A percentile compares a stretch with the other conserved stretches of the same genome.
phyloP scores from a whole-genome alignment of 2,797 vertebrate genomes.

The Pogonophryne albipinna region DNA sequence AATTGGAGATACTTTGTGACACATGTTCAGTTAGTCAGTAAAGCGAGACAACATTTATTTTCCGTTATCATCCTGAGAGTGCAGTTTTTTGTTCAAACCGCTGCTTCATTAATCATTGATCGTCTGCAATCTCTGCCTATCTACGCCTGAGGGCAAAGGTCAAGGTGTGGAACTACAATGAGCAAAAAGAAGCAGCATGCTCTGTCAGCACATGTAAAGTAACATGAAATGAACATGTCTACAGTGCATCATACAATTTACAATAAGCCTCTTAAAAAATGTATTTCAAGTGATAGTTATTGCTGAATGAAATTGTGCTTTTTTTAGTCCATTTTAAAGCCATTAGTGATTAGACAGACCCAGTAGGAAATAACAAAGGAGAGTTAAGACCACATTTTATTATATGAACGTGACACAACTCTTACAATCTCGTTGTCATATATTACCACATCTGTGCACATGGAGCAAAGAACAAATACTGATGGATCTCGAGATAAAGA shows the following conservation, averaged over 20 bases:
- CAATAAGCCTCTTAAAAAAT: background rate
- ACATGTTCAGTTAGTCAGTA: background rate
- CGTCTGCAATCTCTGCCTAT: conserved; percentile 60
- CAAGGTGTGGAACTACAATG: conserved; percentile 62
- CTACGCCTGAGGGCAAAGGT: conserved; percentile 79
- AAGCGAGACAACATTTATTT: background rate
- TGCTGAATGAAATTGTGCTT: background rate
- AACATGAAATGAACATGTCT: conserved; percentile 14
- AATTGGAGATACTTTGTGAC: no score
- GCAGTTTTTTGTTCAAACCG: conserved; percentile 37
- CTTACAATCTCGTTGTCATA: conserved; percentile 47
- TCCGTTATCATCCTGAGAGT: conserved; percentile 5
- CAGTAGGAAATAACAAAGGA: background rate
- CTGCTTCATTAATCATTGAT: conserved; percentile 83
- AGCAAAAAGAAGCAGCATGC: conserved; percentile 20
- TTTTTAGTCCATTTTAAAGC: background rate
- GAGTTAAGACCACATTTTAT: conserved; percentile 64
- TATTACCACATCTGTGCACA: conserved; percentile 39
- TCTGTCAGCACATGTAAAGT: conserved; percentile 25
- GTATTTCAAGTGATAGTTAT: background rate
- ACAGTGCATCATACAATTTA: background rate
- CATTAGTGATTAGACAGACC: background rate
- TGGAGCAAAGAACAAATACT: conserved; percentile 48
- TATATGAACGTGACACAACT: conserved; percentile 56
- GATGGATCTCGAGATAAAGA: conserved; percentile 38